A percentile compares a stretch with the other conserved stretches of the same genome.
These are phyloP conservation scores for Trachythela sp. DNA, from an alignment of 64 coral and sea anemone genomes.

Conservation along the genomic window DNA sequence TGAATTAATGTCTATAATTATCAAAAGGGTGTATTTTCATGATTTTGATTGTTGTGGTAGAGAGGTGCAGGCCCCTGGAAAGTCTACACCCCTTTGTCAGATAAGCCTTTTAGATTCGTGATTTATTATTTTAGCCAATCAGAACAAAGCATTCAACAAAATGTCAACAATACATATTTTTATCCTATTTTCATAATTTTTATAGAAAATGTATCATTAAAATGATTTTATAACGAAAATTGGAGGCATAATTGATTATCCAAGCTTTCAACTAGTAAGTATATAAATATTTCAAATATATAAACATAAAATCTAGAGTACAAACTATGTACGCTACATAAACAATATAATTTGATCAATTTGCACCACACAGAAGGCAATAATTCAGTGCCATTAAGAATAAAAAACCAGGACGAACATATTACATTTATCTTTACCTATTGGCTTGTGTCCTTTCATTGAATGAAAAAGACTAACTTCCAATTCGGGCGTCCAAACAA, in stretches of 20 bases:
- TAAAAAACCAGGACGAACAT: not conserved
- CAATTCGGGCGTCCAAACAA: conserved; percentile 97
- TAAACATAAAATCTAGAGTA: too few relatives aligned
- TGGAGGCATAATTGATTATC: too few relatives aligned
- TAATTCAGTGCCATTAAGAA: not conserved
- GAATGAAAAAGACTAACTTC: conserved; percentile 99
- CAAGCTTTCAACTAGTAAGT: too few relatives aligned
- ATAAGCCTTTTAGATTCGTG: not conserved
- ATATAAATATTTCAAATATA: too few relatives aligned
- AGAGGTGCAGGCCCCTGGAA: too few relatives aligned
- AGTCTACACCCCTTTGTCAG: not conserved
- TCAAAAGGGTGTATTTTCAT: too few relatives aligned
- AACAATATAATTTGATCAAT: too few relatives aligned
- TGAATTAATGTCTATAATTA: too few relatives aligned
- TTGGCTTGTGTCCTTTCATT: conserved; percentile 98
- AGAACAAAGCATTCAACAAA: not conserved
- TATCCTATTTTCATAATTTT: not conserved
- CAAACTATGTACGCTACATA: too few relatives aligned
- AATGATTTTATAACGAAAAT: too few relatives aligned
- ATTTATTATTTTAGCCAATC: not conserved
- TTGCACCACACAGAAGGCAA: not conserved
- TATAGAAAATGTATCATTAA: not conserved
- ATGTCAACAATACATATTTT: not conserved
- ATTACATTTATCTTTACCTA: conserved; percentile 46
- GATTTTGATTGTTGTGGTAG: too few relatives aligned